Conservation (phyloP, 2,797 vertebrate genomes). For the Chrysolophus pictus region DNA sequence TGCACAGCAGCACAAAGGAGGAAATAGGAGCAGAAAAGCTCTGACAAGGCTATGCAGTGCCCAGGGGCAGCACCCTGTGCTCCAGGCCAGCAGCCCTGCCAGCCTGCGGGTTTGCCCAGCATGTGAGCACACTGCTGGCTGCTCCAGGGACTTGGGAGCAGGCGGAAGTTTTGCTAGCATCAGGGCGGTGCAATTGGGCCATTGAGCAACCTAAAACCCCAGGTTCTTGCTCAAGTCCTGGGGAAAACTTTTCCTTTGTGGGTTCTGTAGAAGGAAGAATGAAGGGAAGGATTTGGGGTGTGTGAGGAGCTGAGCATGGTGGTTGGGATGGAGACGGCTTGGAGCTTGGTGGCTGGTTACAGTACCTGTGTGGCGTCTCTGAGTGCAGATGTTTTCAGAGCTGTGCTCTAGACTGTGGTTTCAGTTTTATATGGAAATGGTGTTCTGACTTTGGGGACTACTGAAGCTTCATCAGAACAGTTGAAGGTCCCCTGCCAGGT, state of each 20-base stretch:
- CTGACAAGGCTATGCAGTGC: background rate
- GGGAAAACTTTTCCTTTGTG: background rate
- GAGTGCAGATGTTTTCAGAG: background rate
- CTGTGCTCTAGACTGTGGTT: background rate
- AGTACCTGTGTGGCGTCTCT: background rate
- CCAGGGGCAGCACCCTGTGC: too few species aligned
- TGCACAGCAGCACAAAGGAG: background rate
- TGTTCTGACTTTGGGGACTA: background rate
- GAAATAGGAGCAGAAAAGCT: background rate
- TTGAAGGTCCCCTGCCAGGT: background rate
- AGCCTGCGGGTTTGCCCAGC: background rate
- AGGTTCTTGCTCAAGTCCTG: background rate
- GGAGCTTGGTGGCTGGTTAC: rapidly evolving
- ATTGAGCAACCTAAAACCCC: background rate
- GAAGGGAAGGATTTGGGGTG: background rate
- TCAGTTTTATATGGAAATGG: background rate
- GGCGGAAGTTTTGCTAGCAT: background rate
- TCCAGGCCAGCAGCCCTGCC: background rate
- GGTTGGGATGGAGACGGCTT: background rate
- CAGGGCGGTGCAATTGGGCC: background rate
- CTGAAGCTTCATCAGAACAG: background rate
- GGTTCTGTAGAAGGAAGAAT: background rate
- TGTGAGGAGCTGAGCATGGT: background rate
- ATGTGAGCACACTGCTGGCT: background rate
- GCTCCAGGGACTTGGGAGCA: background rate